phyloP scores from a whole-genome alignment of 2,113 vertebrate genomes.

The Zingel zingel region DNA sequence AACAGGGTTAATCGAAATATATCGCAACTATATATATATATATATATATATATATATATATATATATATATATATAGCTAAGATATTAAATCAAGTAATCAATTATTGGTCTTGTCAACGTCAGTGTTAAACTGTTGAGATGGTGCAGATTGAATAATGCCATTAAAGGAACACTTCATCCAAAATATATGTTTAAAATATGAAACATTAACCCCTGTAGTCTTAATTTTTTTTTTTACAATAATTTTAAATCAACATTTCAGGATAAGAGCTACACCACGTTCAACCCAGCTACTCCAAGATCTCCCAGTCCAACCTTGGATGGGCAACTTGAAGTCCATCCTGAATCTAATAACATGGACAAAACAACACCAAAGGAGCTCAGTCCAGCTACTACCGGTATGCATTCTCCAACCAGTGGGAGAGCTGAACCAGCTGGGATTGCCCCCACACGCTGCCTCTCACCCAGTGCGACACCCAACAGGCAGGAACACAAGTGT shows the following conservation, averaged over 20 bases:
- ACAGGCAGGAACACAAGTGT: conserved; percentile 40
- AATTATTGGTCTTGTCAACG: not conserved
- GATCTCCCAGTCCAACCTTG: conserved; percentile 26
- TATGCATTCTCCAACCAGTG: conserved; percentile 18
- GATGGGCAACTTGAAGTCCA: conserved; percentile 35
- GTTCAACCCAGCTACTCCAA: conserved; percentile 49
- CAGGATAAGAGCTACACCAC: conserved; percentile 71
- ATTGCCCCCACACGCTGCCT: conserved; percentile 74
- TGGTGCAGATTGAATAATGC: not conserved
- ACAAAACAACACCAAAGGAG: conserved; percentile 32
- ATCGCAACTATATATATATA: not conserved
- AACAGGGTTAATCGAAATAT: conserved; percentile 1
- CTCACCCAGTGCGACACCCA: conserved; percentile 62
- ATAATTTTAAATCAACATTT: not conserved
- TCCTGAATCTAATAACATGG: conserved; percentile 15
- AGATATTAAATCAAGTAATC: not conserved
- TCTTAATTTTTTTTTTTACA: conserved; percentile 1
- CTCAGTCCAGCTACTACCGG: not conserved
- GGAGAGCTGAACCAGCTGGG: conserved; percentile 34
- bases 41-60: too few relatives aligned
- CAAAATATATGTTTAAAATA: not conserved
- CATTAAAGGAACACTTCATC: not conserved
- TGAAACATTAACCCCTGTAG: conserved; percentile 8
- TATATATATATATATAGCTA: not conserved
- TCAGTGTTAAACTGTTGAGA: not conserved